Conservation (phyloP, 2,113 vertebrate genomes). For the Riparia riparia region DNA sequence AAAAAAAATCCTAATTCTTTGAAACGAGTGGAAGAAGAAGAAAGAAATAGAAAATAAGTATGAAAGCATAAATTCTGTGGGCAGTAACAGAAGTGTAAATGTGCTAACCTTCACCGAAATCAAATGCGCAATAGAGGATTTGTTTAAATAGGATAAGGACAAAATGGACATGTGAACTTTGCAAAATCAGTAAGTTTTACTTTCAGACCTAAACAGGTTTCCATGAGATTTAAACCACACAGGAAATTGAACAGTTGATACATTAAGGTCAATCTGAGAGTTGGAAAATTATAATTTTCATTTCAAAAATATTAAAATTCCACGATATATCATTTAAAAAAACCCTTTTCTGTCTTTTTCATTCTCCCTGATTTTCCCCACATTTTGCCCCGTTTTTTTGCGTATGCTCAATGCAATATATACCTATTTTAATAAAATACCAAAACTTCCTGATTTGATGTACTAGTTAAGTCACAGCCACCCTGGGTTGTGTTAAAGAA, state of each 20-base stretch:
- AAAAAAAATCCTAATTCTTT: not conserved
- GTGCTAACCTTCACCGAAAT: not conserved
- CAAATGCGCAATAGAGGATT: not conserved
- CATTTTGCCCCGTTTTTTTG: not conserved
- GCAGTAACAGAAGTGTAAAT: not conserved
- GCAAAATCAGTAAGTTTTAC: not conserved
- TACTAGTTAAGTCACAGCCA: constrained; percentile 44
- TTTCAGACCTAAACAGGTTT: not conserved
- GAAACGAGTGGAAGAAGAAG: not conserved
- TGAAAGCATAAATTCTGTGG: not conserved
- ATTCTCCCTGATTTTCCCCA: not conserved
- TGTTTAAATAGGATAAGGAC: not conserved
- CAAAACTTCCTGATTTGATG: constrained; percentile 39
- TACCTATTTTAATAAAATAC: constrained; percentile 27
- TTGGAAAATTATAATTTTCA: not conserved
- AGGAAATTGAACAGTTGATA: not conserved
- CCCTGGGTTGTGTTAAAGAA: constrained; percentile 39
- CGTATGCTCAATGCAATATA: not conserved
- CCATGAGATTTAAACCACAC: not conserved
- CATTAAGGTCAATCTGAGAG: not conserved
- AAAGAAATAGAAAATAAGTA: not conserved
- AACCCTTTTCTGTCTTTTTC: not conserved
- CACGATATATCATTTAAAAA: fast-evolving
- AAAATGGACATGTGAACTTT: not conserved
- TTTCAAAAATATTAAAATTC: not conserved